Evolutionary conservation across 2,797 vertebrate genomes (phyloP).

Genomic region (Channallabes apus): DNA sequence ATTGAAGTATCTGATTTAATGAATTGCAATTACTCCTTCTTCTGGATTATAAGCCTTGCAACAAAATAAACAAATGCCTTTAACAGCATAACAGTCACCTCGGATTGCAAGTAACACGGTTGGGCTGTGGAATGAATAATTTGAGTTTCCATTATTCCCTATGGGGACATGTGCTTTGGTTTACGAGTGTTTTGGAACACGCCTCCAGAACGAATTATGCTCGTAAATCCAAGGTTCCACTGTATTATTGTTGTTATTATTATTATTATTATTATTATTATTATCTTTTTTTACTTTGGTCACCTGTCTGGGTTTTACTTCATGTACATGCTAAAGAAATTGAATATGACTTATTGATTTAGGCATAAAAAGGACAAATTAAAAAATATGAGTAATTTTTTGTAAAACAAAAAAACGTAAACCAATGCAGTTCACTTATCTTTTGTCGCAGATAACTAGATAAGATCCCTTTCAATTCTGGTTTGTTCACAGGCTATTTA

Average conservation of each 20-base stretch:
- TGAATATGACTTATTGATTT: constrained; percentile 2
- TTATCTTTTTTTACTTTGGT: neutral
- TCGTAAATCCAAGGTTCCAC: too few relatives aligned
- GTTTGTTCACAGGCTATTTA: neutral
- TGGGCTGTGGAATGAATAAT: too few relatives aligned
- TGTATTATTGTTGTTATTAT: too few relatives aligned
- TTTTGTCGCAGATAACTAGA: neutral
- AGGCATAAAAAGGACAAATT: neutral
- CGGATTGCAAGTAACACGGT: too few relatives aligned
- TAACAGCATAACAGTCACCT: neutral
- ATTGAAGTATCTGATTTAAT: neutral
- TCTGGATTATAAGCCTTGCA: too few relatives aligned
- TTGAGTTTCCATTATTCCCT: too few relatives aligned
- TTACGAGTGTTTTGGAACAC: too few relatives aligned
- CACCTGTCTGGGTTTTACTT: neutral
- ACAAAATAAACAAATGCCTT: too few relatives aligned
- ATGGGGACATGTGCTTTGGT: too few relatives aligned
- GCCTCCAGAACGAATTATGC: too few relatives aligned
- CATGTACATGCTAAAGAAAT: neutral
- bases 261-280: too few relatives aligned
- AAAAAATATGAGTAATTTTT: neutral
- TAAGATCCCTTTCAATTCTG: neutral
- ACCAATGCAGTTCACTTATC: neutral
- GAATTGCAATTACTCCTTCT: neutral
- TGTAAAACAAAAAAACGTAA: too few relatives aligned